Evolutionary conservation across 2,888 invertebrate genomes (phyloP), one percentile per base, ranked within the genome.

Genomic region (Phytoseiulus persimilis): DNA sequence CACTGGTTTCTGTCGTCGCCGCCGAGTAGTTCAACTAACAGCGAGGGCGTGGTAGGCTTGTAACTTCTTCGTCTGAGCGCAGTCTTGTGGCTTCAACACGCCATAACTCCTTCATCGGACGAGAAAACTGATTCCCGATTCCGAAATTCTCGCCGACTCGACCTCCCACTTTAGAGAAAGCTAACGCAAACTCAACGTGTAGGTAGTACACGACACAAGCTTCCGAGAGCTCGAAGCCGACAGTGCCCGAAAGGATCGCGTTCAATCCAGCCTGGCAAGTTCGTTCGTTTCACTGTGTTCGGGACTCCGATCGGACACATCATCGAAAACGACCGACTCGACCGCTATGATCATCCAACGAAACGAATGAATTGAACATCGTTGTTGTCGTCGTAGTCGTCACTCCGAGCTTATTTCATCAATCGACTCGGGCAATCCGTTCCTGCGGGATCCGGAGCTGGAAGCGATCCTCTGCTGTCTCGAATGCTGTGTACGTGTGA

Each of bases 11-110:
- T 14, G 65, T 65, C 65, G 65, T 65, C 65, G 65, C 65, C 65
- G 65, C 65, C 65, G 65, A 65, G 65, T 65, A 65, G 65, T 65
- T 65, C 65, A 28, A 65, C 65, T 65, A 65, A 65, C 65, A 65
- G 65, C 65, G 65, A 65, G 65, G 65, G 65, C 65, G 65, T 65
- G 65, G 65, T 65, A 65, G 65, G 65, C 65, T 65, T 65, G 65
- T 65, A 65, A 65, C 65, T 65, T 65, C 65, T 65, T 65, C 65
- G 28, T 65, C 65, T 65, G 65, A 65, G 65, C 65, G 65, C 65
- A 65, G 65, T 65, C 65, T 65, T 65, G 65, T 65, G 65, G 65
- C 65, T 23, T 65, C 65, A 65, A 65, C 65, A 65, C 65, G 65
- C 65, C 65, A 65, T 65, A 14, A 65, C 65, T 65, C 65, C 28